A percentile compares a stretch with the other conserved stretches of the same genome.
Conservation (phyloP, 2,888 invertebrate species). For the Sturmia bella region DNA sequence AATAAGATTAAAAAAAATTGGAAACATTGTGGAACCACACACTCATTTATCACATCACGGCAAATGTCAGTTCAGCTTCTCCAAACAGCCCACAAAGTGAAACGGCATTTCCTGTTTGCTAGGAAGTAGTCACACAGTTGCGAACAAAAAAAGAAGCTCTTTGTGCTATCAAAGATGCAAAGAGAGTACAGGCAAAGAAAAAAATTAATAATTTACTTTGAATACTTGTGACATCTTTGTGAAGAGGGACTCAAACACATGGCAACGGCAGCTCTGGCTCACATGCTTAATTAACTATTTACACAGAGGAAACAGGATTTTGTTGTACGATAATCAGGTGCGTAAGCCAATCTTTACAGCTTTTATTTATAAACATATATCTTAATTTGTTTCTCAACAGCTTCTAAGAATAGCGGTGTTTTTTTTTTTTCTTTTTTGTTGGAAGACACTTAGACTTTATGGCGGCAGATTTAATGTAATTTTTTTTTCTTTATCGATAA, state of each 20-base stretch:
- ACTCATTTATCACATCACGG: slow-evolving; percentile 53
- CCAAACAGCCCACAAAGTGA: slow-evolving; percentile 64
- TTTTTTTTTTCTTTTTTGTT: too few relatives aligned
- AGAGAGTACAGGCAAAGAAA: not conserved
- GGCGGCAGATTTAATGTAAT: slow-evolving; percentile 22
- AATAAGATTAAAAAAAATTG: not conserved
- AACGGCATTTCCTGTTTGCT: slow-evolving; percentile 66
- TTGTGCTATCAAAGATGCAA: not conserved
- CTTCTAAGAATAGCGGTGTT: too few relatives aligned
- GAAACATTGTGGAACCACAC: slow-evolving; percentile 48
- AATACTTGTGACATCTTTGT: slow-evolving; percentile 55
- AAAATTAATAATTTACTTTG: slow-evolving; percentile 50
- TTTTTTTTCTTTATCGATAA: not conserved
- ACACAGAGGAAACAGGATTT: not conserved
- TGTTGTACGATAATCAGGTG: slow-evolving; percentile 45
- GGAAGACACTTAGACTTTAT: slow-evolving; percentile 31
- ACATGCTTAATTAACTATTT: not conserved
- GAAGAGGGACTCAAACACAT: slow-evolving; percentile 17
- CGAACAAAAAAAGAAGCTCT: too few relatives aligned
- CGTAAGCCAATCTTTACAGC: slow-evolving; percentile 34
- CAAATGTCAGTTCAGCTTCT: slow-evolving; percentile 65
- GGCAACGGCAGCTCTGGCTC: not conserved
- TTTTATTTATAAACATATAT: not conserved
- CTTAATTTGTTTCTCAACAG: too few relatives aligned
- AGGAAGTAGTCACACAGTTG: not conserved